Percentiles rank a stretch among this genome's conserved stretches.
phyloP scores from a whole-genome alignment of 1,140 invertebrate genomes.

The Patella vulgata region DNA sequence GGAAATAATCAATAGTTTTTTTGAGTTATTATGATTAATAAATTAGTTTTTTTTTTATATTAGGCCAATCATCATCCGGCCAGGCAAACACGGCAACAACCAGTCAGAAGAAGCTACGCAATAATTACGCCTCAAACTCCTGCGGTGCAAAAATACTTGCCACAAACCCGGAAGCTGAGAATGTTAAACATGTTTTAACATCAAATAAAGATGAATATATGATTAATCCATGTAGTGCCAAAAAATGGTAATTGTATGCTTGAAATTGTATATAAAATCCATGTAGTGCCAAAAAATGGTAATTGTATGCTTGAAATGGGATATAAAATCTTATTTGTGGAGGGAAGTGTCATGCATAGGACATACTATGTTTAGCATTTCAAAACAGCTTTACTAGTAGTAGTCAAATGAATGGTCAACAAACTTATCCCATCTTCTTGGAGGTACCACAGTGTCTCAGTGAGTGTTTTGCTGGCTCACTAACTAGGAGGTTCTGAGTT shows the following conservation, averaged over 20 bases:
- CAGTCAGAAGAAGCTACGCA: slow-evolving; percentile 69
- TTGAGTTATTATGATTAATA: no score
- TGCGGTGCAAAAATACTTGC: slow-evolving; percentile 97
- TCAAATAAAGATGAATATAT: slow-evolving; percentile 95
- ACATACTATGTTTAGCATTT: neutral
- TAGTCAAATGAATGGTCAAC: neutral
- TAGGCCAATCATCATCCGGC: neutral
- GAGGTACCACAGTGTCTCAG: slow-evolving; percentile 1
- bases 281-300: slow-evolving; percentile 75
- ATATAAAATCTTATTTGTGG: slow-evolving; percentile 72
- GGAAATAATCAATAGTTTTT: no score
- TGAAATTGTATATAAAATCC: slow-evolving; percentile 79
- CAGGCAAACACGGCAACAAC: slow-evolving; percentile 48
- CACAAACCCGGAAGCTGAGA: slow-evolving; percentile 89
- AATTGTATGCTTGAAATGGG: slow-evolving; percentile 75
- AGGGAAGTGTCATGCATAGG: neutral
- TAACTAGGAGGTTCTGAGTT: no score
- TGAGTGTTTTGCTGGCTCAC: neutral
- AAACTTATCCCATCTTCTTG: no score
- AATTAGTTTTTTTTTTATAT: neutral
- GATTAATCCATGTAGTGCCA: slow-evolving; percentile 87
- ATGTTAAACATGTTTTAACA: slow-evolving; percentile 82
- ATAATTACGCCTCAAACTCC: slow-evolving; percentile 82
- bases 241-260: slow-evolving; percentile 76
- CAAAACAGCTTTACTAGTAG: neutral